Evolutionary conservation across 2,888 invertebrate genomes (phyloP).

Genomic region (Caenorhabditis uteleia): DNA sequence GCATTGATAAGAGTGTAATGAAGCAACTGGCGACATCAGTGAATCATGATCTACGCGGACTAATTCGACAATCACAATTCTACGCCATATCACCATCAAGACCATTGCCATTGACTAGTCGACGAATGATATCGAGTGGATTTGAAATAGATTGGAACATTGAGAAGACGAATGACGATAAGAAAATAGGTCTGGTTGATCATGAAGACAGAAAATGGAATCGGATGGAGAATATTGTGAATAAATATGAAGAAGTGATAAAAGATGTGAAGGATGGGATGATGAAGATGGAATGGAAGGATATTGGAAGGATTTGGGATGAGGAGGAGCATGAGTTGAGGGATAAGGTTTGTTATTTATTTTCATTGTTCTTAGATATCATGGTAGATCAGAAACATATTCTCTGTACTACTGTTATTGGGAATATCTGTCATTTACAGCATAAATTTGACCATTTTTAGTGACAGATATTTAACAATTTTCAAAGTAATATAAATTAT

Average conservation of each 20-base stretch:
- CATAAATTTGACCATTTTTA: background rate
- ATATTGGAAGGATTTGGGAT: background rate
- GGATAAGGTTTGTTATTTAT: background rate
- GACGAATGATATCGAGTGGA: conserved; percentile 7
- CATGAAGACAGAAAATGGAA: no score
- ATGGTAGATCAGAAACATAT: no score
- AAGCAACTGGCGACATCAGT: conserved; percentile 8
- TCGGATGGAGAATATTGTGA: no score
- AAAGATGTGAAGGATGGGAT: background rate
- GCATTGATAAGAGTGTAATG: conserved; percentile 8
- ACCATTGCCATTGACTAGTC: conserved; percentile 19
- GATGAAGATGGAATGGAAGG: background rate
- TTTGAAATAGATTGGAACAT: conserved; percentile 15
- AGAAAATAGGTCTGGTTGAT: conserved; percentile 2
- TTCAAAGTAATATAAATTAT: background rate
- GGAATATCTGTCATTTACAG: no score
- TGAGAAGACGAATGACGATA: background rate
- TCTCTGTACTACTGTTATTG: no score
- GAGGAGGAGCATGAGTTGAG: background rate
- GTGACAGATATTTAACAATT: background rate
- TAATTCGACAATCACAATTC: conserved; percentile 18
- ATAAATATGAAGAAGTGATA: background rate
- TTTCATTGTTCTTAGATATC: no score
- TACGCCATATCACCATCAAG: no score
- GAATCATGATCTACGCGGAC: conserved; percentile 10